Base-by-base conservation (phyloP, 1,140 invertebrate species). In the Odontomachus brunneus region DNA sequence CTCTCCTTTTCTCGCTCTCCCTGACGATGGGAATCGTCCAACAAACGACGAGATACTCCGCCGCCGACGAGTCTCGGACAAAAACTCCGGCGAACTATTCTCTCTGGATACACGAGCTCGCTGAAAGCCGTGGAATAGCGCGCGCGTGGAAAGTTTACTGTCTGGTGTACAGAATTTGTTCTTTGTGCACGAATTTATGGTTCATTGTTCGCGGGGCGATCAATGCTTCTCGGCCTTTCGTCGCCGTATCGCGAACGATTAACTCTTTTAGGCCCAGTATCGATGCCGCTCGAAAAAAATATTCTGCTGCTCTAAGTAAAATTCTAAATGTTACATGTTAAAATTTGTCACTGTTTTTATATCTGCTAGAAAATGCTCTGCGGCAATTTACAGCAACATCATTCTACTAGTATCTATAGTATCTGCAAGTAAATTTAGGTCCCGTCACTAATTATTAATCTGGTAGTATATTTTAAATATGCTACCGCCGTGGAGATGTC, bases 11-110 rank as follows among this genome's bases (percentile, higher is more conserved):
- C 38, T 44, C 38, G 0, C 38, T 44, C 38, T 44, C 38, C 9
- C 38, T 69, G 55, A 53, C 73, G 73, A 86, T 83, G 84, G 86
- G 67, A 86, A 84, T 87, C 73, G 84, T 71, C 63, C 73, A 22
- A 69, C 73, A 53, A 65, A 83, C 84, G 82, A 67, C 72, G 72
- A 84, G 57, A 86, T 74, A 78, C 73, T 84, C n/a, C 80, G 66
- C 24, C 48, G 71, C 38, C 72, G 66, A 87, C 84, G 66, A 53
- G 71, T 53, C 44, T 85, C 72, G 66, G 44, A 59, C 71, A 86
- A 86, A 85, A 83, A 60, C 60, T 65, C 71, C 48, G 26, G 55
- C 60, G 24, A 74, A 74, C 66, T 86, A 69, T 87, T 87, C 82
- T 87, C 71, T 51, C 60, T 48, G 62, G 62, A 57, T 84, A 72